Evolutionary conservation across 2,797 vertebrate genomes (phyloP).

Genomic region (Helicolenus hilgendorfi): DNA sequence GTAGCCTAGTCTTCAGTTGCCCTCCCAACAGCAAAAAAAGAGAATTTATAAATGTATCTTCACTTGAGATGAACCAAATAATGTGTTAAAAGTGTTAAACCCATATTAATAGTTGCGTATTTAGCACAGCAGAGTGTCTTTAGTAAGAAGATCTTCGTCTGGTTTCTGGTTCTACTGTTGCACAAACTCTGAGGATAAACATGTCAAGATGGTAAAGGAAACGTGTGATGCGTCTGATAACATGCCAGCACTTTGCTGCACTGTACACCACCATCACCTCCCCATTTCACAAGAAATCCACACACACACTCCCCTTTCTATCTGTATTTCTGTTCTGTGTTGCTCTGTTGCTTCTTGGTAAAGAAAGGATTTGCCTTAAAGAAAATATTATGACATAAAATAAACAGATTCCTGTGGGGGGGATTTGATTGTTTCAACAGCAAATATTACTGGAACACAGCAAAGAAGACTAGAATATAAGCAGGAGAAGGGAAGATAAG

Average conservation of each 20-base stretch:
- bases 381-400: conserved; percentile 23
- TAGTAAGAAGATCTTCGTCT: conserved; percentile 6
- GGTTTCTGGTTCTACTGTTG: conserved; percentile 26
- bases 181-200: conserved; percentile 53
- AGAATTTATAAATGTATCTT: not conserved
- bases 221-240: conserved; percentile 31
- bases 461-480: not conserved
- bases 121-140: not conserved
- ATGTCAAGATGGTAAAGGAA: conserved; percentile 45
- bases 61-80: not conserved
- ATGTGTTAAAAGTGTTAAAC: not conserved
- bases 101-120: not conserved
- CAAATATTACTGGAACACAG: not conserved
- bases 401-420: not conserved
- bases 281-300: conserved; percentile 25
- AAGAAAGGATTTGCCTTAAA: conserved; percentile 28
- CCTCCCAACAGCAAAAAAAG: not conserved
- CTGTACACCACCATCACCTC: conserved; percentile 5
- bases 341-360: not conserved
- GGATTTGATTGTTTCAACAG: conserved; percentile 2
- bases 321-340: not conserved
- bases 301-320: conserved; percentile 9
- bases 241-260: conserved; percentile 25
- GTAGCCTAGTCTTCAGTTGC: not conserved
- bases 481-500: not conserved